Conservation (phyloP, 92 coral and sea anemone species). For the Pocillopora grandis region DNA sequence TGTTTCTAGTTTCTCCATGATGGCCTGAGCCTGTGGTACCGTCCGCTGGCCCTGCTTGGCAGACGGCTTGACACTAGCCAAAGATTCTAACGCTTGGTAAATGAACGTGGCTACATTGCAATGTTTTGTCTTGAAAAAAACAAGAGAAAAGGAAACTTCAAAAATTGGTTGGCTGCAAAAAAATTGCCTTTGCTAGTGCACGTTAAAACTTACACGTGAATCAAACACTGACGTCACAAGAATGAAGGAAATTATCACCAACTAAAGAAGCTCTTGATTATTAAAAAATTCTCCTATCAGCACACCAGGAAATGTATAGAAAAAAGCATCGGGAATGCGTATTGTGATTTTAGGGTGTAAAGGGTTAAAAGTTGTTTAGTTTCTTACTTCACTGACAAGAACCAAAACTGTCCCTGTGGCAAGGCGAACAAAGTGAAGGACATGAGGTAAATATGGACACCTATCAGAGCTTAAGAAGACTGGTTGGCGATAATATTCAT, state of each 20-base stretch:
- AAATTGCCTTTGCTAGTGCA: no score
- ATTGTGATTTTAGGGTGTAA: no score
- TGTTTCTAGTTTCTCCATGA: constrained; percentile 59
- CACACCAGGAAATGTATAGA: no score
- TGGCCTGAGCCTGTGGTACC: constrained; percentile 52
- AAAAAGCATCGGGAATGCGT: no score
- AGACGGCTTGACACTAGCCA: constrained; percentile 46
- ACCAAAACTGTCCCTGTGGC: constrained; percentile 94
- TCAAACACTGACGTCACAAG: no score
- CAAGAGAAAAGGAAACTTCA: background rate
- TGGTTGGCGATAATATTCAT: constrained; percentile 85
- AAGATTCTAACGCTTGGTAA: constrained; percentile 50
- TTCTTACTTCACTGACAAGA: constrained; percentile 82
- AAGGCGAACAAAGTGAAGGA: constrained; percentile 86
- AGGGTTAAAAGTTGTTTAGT: background rate
- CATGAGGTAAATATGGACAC: constrained; percentile 86
- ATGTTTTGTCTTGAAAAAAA: constrained; percentile 57
- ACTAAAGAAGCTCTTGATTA: no score
- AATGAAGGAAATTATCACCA: no score
- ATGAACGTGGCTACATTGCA: constrained; percentile 58
- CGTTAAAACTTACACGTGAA: background rate
- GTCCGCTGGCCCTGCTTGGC: constrained; percentile 38
- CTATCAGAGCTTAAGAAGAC: constrained; percentile 69
- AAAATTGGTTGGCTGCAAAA: background rate
- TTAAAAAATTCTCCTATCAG: no score